Evolutionary conservation across 2,888 invertebrate genomes (phyloP), one percentile per base, ranked within the genome.

Genomic region (Nycteola revayana): DNA sequence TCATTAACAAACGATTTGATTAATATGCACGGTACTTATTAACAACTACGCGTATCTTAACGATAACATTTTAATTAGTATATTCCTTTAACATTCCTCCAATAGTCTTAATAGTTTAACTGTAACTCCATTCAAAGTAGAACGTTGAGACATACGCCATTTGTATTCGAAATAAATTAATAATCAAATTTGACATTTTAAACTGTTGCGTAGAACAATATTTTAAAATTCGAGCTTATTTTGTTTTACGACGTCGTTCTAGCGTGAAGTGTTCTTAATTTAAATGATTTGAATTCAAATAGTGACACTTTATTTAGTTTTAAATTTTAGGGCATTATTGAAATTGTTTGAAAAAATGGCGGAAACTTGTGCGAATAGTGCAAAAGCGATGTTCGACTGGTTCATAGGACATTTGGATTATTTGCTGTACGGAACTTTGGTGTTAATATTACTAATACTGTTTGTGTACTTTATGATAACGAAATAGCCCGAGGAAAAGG

Each of bases 351-450:
- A 14, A 2, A 21, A 30, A 29, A 52, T 60, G 28, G 49, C 56
- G 10, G 33, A 24, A 2, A 28, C 37, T n/a, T 32, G 32, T 24
- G 41, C 42, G 5, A 18, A 26, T 1, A 42, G 49, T 28, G 49
- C 57, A 8, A 52, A 55, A 29, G 53, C 58, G 4, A 50, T 55
- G 6, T 64, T 58, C 29, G 57, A 62, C 0, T 69, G 71, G 61
- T 69, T 60, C n/a, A 44, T 77, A 2, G 60, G 66, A 7, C 42
- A 82, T 29, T 35, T 83, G 42, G 84, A 84, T 34, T 69, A 74
- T 20, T 40, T 81, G 1, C 42, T 83, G 0, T 81, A 76, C 26
- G 75, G 52, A 0, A 26, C 69, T 1, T 37, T 82, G 1, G 46
- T 60, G 5, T 11, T 64, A 0, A 46, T 73, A 20, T 46, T 79